phyloP scores from a whole-genome alignment of 2,113 vertebrate genomes.

The Eubucco bourcierii region DNA sequence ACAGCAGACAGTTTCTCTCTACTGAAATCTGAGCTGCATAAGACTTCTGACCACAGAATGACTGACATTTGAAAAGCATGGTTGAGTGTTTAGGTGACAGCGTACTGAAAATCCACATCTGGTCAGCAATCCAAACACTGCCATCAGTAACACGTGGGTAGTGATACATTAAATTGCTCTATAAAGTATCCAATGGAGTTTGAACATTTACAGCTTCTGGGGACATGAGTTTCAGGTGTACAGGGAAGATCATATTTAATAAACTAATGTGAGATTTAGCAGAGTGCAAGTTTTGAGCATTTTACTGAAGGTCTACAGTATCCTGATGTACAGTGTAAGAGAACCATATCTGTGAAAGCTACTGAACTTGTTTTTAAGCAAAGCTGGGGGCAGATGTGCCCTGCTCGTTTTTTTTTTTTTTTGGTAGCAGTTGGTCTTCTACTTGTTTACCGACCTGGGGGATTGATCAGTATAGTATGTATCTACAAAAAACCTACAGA shows the following conservation, averaged over 20 bases:
- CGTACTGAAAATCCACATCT: not conserved
- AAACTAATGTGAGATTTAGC: not conserved
- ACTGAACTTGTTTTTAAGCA: not conserved
- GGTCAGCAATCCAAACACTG: not conserved
- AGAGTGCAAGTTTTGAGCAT: not conserved
- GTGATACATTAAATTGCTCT: not conserved
- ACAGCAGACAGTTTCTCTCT: not conserved
- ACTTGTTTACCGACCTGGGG: not conserved
- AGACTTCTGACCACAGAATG: constrained; percentile 6
- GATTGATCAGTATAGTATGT: not conserved
- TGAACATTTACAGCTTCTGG: constrained; percentile 15
- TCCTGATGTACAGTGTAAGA: not conserved
- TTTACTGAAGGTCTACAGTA: not conserved
- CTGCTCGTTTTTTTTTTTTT: constrained; percentile 9
- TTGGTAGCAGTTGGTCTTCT: constrained; percentile 36
- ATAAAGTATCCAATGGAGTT: not conserved
- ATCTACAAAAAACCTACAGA: not conserved
- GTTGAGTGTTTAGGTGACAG: not conserved
- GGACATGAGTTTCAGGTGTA: not conserved
- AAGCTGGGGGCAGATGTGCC: not conserved
- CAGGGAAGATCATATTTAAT: not conserved
- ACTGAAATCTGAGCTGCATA: not conserved
- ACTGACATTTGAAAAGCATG: not conserved
- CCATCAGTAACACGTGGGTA: not conserved
- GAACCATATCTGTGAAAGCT: not conserved